Base-by-base conservation (phyloP, 2,888 invertebrate species). In the Acleris holmiana region DNA sequence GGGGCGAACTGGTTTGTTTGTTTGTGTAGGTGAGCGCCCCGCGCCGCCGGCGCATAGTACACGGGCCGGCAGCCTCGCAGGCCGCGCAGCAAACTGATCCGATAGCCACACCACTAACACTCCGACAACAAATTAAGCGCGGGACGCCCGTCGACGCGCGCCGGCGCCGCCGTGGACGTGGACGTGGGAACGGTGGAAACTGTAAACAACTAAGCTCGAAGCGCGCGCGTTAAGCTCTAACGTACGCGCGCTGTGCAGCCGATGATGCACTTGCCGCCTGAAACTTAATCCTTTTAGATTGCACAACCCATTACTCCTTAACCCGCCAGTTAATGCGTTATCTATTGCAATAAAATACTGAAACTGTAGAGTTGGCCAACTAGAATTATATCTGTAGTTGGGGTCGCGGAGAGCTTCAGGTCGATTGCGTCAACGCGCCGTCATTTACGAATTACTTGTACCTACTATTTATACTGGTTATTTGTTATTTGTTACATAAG, bases 1-100 rank as follows among this genome's bases (percentile, higher is more conserved):
- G 63, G 68, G 68, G 68, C 75, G 72, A 87, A 89, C 89, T 77
- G 88, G 90, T 89, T 90, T 87, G 78, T 84, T 85, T 87, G 80
- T 86, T 83, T 82, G 88, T 85, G 77, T 80, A 80, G 78, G 77
- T 41, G 25, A 5, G 44, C 25, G 47, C 17, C 18, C 18, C 17
- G 19, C n/a, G 35, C 23, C 61, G 13, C 21, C 19, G 25, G 29
- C 29, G 7, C 29, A 7, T 29, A 29, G 29, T 29, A 13, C 13
- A 29, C 7, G 0, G 29, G 29, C 3, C 13, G 10, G 29, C 29
- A 3, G 3, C 10, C 29, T 29, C 29, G 29, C 10, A 41, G 41
- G 0, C 40, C 15, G 40, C 40, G 13, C 15, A 0, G 15, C 40
- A 8, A 40, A 15, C 40, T 15, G 41, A n/a, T 15, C 41, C 41